Conservation (phyloP, 2,113 vertebrate species). For the Jacana jacana region DNA sequence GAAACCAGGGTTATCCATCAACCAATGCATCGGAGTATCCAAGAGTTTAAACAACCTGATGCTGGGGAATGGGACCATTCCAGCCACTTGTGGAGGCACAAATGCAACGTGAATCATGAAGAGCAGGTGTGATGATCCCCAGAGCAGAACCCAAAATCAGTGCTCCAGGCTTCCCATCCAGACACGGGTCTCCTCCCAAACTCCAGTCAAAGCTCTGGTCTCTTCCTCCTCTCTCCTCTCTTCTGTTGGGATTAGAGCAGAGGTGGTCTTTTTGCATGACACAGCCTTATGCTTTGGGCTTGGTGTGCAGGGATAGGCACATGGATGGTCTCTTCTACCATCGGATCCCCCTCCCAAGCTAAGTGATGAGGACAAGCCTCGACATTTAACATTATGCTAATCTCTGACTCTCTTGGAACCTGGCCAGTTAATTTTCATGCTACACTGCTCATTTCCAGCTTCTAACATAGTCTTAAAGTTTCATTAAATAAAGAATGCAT, state of each 20-base stretch:
- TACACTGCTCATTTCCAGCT: conserved; percentile 49
- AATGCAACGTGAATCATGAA: not conserved
- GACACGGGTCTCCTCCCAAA: not conserved
- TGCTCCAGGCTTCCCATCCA: not conserved
- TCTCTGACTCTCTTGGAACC: conserved; percentile 60
- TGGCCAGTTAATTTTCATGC: conserved; percentile 70
- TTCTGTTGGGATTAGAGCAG: not conserved
- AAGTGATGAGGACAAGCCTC: not conserved
- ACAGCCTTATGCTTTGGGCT: not conserved
- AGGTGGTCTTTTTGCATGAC: not conserved
- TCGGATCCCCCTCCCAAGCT: not conserved
- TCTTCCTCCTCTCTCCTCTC: not conserved
- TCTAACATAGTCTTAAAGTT: conserved; percentile 71
- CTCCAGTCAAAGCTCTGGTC: not conserved
- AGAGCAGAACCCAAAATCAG: accelerated
- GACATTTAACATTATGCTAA: conserved; percentile 46
- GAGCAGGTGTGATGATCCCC: not conserved
- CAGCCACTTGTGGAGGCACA: not conserved
- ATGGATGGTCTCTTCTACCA: not conserved
- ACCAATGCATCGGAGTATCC: not conserved
- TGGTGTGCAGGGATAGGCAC: accelerated
- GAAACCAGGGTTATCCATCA: not conserved
- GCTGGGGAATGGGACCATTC: not conserved
- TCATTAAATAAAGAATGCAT: conserved; percentile 74
- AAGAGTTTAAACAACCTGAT: not conserved